Base-by-base conservation (phyloP, 2,797 vertebrate species). In the Hippocampus kuda region DNA sequence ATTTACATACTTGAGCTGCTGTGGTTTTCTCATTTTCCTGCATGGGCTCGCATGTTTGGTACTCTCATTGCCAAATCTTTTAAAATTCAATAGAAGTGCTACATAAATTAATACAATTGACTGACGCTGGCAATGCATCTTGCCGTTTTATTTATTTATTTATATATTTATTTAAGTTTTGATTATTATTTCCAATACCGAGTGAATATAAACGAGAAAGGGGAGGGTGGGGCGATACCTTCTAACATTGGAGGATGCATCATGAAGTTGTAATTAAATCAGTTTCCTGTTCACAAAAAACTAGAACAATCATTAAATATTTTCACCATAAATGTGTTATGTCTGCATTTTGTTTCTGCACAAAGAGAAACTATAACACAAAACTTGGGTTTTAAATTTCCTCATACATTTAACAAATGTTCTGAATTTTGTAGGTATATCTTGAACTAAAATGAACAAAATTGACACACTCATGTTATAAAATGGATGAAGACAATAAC, bases 1-100 rank as follows among this genome's bases (percentile, higher is more conserved):
- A 88, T 89, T 91, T 88, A 85, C 82, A 87, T 88, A 81, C 85
- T 88, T 89, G 71, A 71, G 70, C 75, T 30, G 69, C 70, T 38
- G 75, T 77, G 68, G 79, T 86, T 76, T 83, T 78, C 72, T 79
- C 60, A 59, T 67, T 68, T 72, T 71, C 77, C 16, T 34, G 16
- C 59, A 60, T 9, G 2, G 30, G 34, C 59, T 60, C 59, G 5
- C 27, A 60, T 6, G 4, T 18, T 60, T 60, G 34, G 30, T 16
- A 18, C 59, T 34, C 59, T 34, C 15, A 59, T 59, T 59, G 59
- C 1, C 16, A 34, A 38, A 60, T 34, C 1, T 18, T 7, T 3
- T 34, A 30, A 34, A 16, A 13, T 34, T 16, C 59, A 20, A 60
- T 59, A 2, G 6, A 59, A 27, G 26, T 6, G 56, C 56, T 30